A percentile compares a stretch with the other conserved stretches of the same genome.
These are phyloP conservation scores for Tetrapedia diversipes DNA, from an alignment of 2,888 invertebrate genomes.

Conservation along the genomic window DNA sequence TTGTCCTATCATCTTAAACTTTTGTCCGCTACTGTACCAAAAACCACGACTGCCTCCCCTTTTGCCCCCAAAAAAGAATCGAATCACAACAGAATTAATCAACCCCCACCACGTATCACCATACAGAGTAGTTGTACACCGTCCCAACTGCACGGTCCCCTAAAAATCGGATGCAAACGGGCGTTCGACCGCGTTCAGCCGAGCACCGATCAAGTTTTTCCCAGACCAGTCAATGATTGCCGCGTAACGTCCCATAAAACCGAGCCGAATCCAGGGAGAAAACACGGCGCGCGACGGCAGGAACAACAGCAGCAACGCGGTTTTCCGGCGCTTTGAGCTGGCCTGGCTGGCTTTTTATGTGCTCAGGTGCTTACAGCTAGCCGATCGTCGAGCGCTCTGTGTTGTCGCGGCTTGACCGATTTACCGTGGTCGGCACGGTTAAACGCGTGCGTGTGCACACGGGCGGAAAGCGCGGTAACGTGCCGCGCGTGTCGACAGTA, in stretches of 20 bases:
- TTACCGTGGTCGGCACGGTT: conserved; percentile 65
- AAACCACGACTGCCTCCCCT: no score
- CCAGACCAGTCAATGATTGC: not conserved
- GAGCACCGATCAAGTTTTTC: not conserved
- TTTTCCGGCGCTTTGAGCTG: not conserved
- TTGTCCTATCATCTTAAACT: no score
- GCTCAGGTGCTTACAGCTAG: conserved; percentile 29
- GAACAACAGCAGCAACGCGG: conserved; percentile 3
- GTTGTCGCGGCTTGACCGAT: conserved; percentile 68
- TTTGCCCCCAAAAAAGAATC: no score
- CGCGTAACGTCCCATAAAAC: conserved; percentile 15
- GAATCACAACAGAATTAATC: no score
- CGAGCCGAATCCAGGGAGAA: conserved; percentile 1
- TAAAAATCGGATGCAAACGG: conserved; percentile 7
- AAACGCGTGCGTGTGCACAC: conserved; percentile 55
- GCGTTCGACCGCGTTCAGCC: not conserved
- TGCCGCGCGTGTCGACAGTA: conserved; percentile 46
- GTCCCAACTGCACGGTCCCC: not conserved
- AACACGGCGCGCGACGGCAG: not conserved
- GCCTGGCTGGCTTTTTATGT: conserved; percentile 9
- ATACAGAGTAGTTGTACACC: no score
- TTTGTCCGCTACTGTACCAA: no score
- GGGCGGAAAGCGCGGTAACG: conserved; percentile 46
- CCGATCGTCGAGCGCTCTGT: conserved; percentile 35
- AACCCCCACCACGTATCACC: not conserved